Evolutionary conservation across 2,888 invertebrate genomes (phyloP), one percentile per base, ranked within the genome.

Genomic region (Diadromus collaris): DNA sequence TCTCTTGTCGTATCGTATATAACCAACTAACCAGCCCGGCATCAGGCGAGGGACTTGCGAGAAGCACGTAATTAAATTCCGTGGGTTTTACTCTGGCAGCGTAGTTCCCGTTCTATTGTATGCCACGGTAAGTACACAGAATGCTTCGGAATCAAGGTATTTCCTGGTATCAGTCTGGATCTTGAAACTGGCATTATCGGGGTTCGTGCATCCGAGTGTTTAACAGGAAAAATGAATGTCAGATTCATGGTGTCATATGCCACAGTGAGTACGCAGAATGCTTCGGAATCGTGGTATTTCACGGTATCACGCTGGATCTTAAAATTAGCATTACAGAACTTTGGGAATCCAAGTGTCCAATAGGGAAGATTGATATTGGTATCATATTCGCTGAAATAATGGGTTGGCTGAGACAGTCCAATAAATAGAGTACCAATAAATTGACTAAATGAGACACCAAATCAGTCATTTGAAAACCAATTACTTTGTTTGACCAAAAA

Each of bases 31-130:
- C 71, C 61, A 24, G 24, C n/a, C 64, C n/a, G 46, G 41, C 61
- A 41, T 44, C 71, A 61, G 71, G n/a, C 51, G 21, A 48, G 24
- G 69, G 67, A 79, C 72, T 68, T 85, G 69, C 76, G 63, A 70
- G 70, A 76, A 70, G 34, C 76, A 65, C 72, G 76, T 76, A 79
- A 79, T 79, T 86, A 86, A 86, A 86, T 86, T 84, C 78, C 79
- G 80, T 60, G 70, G 65, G 74, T 70, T 70, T 80, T 78, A 54
- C 63, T 46, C 83, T 85, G 38, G 38, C 38, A 38, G 4, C 81
- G 83, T 82, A 82, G 38, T 76, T 70, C 41, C n/a, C 58, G 16
- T 9, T 61, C 63, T 72, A 68, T 72, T 72, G 63, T 19, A 19
- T 34, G 58, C 58, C 7, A 56, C 56, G n/a, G 13, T 29, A 29